These are phyloP conservation scores for Ethmia dodecea DNA, from an alignment of 2,888 invertebrate species.

Conservation along the genomic window DNA sequence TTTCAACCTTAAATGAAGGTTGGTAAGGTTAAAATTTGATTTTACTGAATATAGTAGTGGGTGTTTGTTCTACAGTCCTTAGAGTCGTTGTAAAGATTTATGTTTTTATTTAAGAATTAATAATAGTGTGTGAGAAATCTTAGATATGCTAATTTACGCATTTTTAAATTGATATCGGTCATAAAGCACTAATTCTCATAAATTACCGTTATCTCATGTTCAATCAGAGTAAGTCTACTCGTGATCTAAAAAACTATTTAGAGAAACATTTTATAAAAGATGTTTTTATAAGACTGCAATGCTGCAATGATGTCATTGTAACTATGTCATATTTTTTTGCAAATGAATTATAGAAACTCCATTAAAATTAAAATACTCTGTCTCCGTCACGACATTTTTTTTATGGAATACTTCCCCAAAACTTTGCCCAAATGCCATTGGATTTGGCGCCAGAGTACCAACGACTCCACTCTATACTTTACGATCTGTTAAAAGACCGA, in stretches of 20 bases:
- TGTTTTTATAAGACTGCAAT: too few relatives aligned
- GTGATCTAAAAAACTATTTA: too few relatives aligned
- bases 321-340: too few relatives aligned
- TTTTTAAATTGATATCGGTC: slow-evolving; percentile 49
- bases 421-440: slow-evolving; percentile 22
- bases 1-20: not conserved
- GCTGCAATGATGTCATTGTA: too few relatives aligned
- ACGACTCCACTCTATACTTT: slow-evolving; percentile 58
- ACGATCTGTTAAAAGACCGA: slow-evolving; percentile 78
- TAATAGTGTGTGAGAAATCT: slow-evolving; percentile 66
- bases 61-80: slow-evolving; percentile 69
- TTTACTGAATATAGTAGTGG: slow-evolving; percentile 41
- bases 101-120: slow-evolving; percentile 75
- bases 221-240: slow-evolving; percentile 4
- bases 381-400: too few relatives aligned
- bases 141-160: slow-evolving; percentile 69
- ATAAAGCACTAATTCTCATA: slow-evolving; percentile 17
- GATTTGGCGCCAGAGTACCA: slow-evolving; percentile 61
- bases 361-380: too few relatives aligned
- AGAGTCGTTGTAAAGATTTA: slow-evolving; percentile 65
- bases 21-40: slow-evolving; percentile 42
- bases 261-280: too few relatives aligned
- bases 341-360: too few relatives aligned
- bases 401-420: slow-evolving; percentile 17
- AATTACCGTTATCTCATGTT: slow-evolving; percentile 12